Evolutionary conservation across 2,113 vertebrate species (phyloP), one percentile per base, ranked within the genome.

Genomic region (Ursus arctos): DNA sequence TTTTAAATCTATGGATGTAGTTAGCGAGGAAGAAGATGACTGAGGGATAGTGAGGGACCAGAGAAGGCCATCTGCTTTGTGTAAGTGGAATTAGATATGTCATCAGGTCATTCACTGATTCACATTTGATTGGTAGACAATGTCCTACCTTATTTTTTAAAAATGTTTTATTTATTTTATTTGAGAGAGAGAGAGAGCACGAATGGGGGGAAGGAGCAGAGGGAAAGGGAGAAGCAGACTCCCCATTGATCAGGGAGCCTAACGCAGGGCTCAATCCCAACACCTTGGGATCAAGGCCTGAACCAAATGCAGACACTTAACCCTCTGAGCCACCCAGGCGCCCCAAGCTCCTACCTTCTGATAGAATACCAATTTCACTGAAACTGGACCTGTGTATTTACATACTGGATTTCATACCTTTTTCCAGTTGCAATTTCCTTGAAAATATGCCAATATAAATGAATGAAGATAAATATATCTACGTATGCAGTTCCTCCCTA

Each of bases 381-480:
- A 91, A 91, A 96, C 40, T 81, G 81, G 67, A 71, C 36, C 92
- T 94, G 22, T 7, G 2, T 77, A 81, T 90, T 96, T 92, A 94
- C 53, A 65, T 90, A 95, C 91, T 96, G n/a, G 43, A n/a, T 96
- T 87, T 94, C 89, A 93, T 67, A 76, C 36, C 49, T 84, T 90
- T 92, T 53, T 87, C 83, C 59, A 53, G 15, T 90, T 96, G 85
- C 65, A 95, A 47, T 96, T 94, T 95, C 26, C 33, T 95, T 95
- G 83, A 96, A 96, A 96, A 81, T 88, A 92, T 72, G 26, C 26
- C 63, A 85, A 10, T 90, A 81, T 90, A 94, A 95, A 31, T 92
- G 47, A 97, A 81, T 71, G 43, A 95, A 90, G 61, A 74, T 88
- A 83, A 95, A 96, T 76, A 59, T 67, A 57, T 91, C 63, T 92